Conservation (phyloP, 2,113 vertebrate genomes). For the Nannospalax galili region DNA sequence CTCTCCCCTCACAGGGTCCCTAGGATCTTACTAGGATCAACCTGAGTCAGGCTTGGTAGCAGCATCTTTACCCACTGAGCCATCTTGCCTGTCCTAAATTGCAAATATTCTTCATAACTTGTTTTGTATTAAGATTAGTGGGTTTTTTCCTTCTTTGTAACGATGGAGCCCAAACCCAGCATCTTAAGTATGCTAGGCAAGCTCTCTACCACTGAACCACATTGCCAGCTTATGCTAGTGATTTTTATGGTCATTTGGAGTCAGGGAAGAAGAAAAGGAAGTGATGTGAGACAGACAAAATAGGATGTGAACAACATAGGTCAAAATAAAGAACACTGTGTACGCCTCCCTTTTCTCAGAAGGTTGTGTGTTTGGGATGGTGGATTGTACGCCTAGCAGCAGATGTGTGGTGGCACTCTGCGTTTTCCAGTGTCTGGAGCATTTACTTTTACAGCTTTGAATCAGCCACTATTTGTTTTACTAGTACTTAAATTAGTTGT, state of each 20-base stretch:
- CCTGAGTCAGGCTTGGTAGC: too few relatives aligned
- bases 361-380: background rate
- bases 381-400: background rate
- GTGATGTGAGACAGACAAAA: background rate
- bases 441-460: background rate
- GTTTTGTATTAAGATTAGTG: background rate
- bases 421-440: background rate
- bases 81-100: background rate
- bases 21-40: background rate
- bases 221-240: background rate
- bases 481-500: background rate
- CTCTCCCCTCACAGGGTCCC: too few relatives aligned
- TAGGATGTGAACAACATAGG: background rate
- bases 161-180: too few relatives aligned
- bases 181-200: too few relatives aligned
- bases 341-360: background rate
- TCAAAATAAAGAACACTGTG: background rate
- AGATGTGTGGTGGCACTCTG: background rate
- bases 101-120: slow-evolving; percentile 4
- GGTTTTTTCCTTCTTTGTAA: too few relatives aligned
- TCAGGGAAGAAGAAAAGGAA: background rate
- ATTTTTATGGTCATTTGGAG: background rate
- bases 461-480: background rate
- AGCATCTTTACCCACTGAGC: background rate
- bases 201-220: too few relatives aligned